Conservation (phyloP, 2,797 vertebrate species). For the Dendrocincla fuliginosa region DNA sequence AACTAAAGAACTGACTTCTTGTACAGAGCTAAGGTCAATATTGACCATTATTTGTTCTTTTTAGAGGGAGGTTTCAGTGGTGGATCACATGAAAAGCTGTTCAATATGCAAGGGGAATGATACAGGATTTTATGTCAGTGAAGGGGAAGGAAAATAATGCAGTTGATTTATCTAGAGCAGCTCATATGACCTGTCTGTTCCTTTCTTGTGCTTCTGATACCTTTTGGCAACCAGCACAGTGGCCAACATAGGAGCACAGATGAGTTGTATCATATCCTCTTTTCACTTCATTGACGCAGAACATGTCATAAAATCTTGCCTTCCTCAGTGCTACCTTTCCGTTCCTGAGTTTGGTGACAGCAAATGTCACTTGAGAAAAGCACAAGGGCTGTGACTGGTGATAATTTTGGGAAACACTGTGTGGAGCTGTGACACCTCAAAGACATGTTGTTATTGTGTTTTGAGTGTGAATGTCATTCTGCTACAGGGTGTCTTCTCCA, state of each 20-base stretch:
- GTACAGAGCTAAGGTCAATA: not conserved
- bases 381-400: not conserved
- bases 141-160: not conserved
- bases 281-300: not conserved
- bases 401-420: not conserved
- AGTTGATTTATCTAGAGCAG: not conserved
- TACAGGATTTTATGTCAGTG: not conserved
- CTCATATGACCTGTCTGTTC: not conserved
- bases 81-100: not conserved
- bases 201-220: not conserved
- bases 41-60: not conserved
- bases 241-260: accelerated
- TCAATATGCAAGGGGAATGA: not conserved
- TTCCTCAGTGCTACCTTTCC: not conserved
- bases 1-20: not conserved
- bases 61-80: not conserved
- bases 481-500: not conserved
- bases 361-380: not conserved
- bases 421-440: not conserved
- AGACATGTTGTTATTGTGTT: not conserved
- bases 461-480: not conserved
- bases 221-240: not conserved
- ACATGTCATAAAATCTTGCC: not conserved
- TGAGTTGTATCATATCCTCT: not conserved
- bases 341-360: not conserved